These are phyloP conservation scores for Phaedon cochleariae DNA, from an alignment of 2,888 invertebrate species.

Conservation along the genomic window DNA sequence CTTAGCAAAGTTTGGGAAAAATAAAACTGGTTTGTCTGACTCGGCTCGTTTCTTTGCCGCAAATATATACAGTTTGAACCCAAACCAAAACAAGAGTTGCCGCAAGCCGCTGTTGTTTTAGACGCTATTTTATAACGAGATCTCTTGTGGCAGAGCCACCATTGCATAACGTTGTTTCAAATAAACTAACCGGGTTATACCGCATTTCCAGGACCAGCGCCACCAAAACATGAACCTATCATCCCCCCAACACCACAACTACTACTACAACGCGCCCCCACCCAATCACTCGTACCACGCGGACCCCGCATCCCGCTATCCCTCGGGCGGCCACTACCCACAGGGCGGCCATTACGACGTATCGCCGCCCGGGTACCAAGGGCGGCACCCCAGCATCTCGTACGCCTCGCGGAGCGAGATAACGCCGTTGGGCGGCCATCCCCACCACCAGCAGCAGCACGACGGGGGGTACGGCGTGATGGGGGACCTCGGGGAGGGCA, in stretches of 20 bases:
- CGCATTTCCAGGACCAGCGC: conserved; percentile 57
- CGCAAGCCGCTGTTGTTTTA: no score
- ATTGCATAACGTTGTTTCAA: no score
- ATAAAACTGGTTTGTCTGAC: no score
- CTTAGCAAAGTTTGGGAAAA: no score
- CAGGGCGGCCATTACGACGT: conserved; percentile 59
- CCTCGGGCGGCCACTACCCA: conserved; percentile 53
- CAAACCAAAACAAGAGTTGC: no score
- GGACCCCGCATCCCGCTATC: conserved; percentile 48
- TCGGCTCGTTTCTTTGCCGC: no score
- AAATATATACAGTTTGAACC: no score
- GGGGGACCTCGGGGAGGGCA: conserved; percentile 43
- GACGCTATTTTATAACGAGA: no score
- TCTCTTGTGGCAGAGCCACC: no score
- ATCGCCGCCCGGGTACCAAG: conserved; percentile 56
- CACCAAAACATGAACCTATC: conserved; percentile 51
- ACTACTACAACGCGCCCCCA: conserved; percentile 59
- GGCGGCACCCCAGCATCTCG: conserved; percentile 60
- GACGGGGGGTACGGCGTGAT: conserved; percentile 53
- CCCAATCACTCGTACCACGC: conserved; percentile 56
- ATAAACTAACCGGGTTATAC: no score
- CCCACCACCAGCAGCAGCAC: conserved; percentile 44
- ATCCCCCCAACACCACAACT: conserved; percentile 52
- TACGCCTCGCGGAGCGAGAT: conserved; percentile 61
- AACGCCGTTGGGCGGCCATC: conserved; percentile 53